Evolutionary conservation across 2,113 vertebrate species (phyloP), one percentile per base, ranked within the genome.

Genomic region (Naja naja): DNA sequence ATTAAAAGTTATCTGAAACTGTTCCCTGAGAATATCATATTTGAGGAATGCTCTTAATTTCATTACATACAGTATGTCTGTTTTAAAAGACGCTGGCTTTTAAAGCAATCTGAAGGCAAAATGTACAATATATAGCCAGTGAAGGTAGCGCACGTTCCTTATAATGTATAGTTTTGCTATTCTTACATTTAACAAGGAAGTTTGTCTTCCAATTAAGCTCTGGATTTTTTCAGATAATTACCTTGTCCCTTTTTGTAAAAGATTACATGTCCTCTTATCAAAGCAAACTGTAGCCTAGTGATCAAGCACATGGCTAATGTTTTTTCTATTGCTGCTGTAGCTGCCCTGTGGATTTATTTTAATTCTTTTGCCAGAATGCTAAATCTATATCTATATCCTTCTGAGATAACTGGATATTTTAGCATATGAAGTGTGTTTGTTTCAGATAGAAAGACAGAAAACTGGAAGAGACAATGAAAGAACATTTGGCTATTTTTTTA

Each of bases 151-250:
- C 64, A 85, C 94, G 74, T 56, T 0, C 91, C 1, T 85, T 89
- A 47, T 91, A 53, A 93, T 95, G 95, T 92, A 90, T 92, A 95
- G 93, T 89, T 95, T 55, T 56, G 91, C 90, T 92, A 39, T 69
- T 95, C 96, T 95, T 90, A 94, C 89, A 60, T 95, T 90, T 25
- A 3, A 25, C n/a, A 27, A 91, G 92, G 56, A 95, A 92, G 55
- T 94, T 96, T 96, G 89, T 95, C 86, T 96, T 94, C 94, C 96
- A 94, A 95, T 96, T 96, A 95, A 94, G 94, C 92, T n/a, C 85
- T 91, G 69, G 92, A 88, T 56, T 94, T 95, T 69, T 94, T 87
- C 94, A 91, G 55, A 85, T 87, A 97, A 95, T 94, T 92, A 92
- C 56, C 56, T 90, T 30, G 86, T 86, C 52, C 93, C 94, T 94